A percentile compares a stretch with the other conserved stretches of the same genome.
Conservation (phyloP, 2,888 invertebrate genomes). For the Nymphalis polychloros region DNA sequence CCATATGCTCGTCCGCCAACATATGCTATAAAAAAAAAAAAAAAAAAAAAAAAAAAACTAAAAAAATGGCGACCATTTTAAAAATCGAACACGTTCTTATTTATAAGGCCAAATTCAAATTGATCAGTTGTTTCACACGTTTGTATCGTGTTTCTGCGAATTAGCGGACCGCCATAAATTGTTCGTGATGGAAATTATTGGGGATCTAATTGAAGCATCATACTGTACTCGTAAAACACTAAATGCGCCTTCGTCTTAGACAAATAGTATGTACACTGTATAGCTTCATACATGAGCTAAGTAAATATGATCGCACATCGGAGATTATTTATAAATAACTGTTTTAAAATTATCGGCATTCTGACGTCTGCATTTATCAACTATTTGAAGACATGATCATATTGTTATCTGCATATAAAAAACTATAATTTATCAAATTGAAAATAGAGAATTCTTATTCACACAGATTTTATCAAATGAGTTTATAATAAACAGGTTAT, state of each 20-base stretch:
- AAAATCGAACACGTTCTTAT: not conserved
- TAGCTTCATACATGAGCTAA: not conserved
- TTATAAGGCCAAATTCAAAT: conserved; percentile 17
- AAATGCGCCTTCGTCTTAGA: conserved; percentile 14
- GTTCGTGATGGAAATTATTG: conserved; percentile 70
- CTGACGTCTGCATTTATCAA: no score
- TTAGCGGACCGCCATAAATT: conserved; percentile 58
- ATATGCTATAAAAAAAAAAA: no score
- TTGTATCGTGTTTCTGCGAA: conserved; percentile 61
- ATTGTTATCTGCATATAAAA: no score
- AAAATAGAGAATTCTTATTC: no score
- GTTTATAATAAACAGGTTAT: no score
- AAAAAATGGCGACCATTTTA: not conserved
- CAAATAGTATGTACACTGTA: conserved; percentile 7
- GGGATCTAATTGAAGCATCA: conserved; percentile 71
- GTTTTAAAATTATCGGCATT: no score
- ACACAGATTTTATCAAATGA: no score
- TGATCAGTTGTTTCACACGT: conserved; percentile 47
- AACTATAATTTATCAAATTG: no score
- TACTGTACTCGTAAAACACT: conserved; percentile 44
- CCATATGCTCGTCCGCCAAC: no score
- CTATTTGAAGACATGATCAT: no score
- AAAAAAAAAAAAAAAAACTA: no score
- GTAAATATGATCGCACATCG: not conserved
- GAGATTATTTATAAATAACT: no score